Base-by-base conservation (phyloP, 92 coral and sea anemone genomes). In the Phenganax subtilis region DNA sequence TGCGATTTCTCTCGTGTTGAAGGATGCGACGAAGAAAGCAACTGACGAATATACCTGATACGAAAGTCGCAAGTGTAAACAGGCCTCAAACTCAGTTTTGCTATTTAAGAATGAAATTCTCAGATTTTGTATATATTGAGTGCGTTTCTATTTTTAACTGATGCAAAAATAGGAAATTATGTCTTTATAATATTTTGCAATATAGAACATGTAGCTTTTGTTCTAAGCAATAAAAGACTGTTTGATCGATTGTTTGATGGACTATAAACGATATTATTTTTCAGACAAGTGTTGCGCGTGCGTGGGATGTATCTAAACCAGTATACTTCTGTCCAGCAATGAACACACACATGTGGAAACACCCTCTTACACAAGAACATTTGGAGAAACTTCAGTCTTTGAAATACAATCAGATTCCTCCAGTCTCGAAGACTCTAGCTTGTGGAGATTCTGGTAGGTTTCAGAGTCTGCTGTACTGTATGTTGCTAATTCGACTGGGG, bases 281-380 rank as follows among this genome's bases (percentile, higher is more conserved):
- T 54, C 87, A 94, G 98, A 94, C 98, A 14, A 87, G 97, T 75
- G 86, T 87, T 62, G 85, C 89, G 17, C 88, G 98, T 52, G 98
- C 98, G 1, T 94, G 98, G 98, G 98, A 94, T 53, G 72, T 80
- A 29, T 72, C 73, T 12, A 88, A 87, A 57, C 97, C 98, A 20
- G 68, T 94, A 56, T 62, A 90, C 30, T 88, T 88, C 86, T 94
- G 98, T 54, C 98, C 98, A 53, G 97, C 98, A 28, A 94, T 94
- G 98, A 94, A 94, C 77, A 94, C 98, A 0, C 66, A 83, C 56
- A 94, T 94, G 98, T 94, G 98, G 98, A 85, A 87, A 51, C 98
- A 94, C 74, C 98, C 97, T 11, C 62, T 91, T 29, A 94, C 98
- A 10, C 76, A 85, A 2, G 87, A 87, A 15, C 98, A 94, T 10